Evolutionary conservation across 2,888 invertebrate genomes (phyloP).

Genomic region (Hipparchia sbordonii): DNA sequence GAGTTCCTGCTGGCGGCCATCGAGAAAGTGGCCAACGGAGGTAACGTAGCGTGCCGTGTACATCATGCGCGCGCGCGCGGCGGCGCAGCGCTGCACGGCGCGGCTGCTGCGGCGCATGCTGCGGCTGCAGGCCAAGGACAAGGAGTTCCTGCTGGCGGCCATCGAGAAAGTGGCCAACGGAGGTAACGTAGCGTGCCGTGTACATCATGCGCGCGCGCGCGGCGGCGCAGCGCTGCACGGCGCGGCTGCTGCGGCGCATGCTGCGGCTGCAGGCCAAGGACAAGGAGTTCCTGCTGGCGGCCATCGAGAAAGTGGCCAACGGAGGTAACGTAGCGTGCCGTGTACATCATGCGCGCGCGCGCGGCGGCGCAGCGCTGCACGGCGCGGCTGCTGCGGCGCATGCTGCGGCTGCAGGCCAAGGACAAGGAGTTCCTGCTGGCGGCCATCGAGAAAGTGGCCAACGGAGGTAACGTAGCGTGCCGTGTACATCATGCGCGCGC

Average conservation of each 20-base stretch:
- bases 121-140: no score
- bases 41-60: no score
- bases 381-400: conserved; percentile 84
- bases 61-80: no score
- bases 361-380: conserved; percentile 84
- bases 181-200: no score
- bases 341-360: conserved; percentile 85
- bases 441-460: conserved; percentile 81
- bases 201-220: conserved; percentile 84
- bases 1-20: conserved; percentile 86
- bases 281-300: conserved; percentile 86
- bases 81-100: no score
- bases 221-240: conserved; percentile 84
- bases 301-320: conserved; percentile 84
- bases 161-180: no score
- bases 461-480: conserved; percentile 64
- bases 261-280: conserved; percentile 86
- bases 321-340: conserved; percentile 73
- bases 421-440: conserved; percentile 87
- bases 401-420: conserved; percentile 85
- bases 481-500: no score
- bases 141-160: no score
- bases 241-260: conserved; percentile 84
- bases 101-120: no score
- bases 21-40: conserved; percentile 81